phyloP scores from a whole-genome alignment of 2,888 invertebrate species.

The Uloborus plumipes region DNA sequence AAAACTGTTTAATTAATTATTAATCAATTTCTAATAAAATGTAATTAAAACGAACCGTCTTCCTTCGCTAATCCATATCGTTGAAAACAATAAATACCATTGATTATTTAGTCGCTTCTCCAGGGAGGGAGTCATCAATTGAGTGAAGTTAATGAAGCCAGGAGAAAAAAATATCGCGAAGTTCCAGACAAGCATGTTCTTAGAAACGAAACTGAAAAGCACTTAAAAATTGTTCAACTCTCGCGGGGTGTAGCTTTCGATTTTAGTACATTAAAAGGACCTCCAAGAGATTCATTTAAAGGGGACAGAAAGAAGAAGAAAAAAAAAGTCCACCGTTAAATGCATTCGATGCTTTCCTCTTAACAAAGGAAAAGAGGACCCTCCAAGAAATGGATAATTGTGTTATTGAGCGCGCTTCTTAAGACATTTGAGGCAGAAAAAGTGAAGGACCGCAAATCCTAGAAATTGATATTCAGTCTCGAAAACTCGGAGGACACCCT shows the following conservation, averaged over 20 bases:
- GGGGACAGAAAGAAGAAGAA: background rate
- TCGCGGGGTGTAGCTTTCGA: conserved; percentile 11
- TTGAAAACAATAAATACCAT: too few relatives aligned
- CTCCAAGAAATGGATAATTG: conserved; percentile 57
- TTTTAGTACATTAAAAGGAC: conserved; percentile 36
- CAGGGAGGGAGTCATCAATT: background rate
- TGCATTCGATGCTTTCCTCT: conserved; percentile 24
- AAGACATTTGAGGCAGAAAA: conserved; percentile 29
- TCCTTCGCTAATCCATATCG: too few relatives aligned
- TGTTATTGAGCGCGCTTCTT: conserved; percentile 53
- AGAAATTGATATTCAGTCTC: conserved; percentile 57
- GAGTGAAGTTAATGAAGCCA: conserved; percentile 12
- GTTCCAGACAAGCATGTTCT: background rate
- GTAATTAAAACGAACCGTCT: too few relatives aligned
- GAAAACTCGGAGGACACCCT: conserved; percentile 35
- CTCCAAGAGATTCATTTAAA: conserved; percentile 42
- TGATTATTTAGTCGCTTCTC: too few relatives aligned
- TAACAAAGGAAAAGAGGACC: conserved; percentile 41
- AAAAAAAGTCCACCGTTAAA: conserved; percentile 28
- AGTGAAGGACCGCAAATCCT: conserved; percentile 29
- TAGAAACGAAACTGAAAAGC: conserved; percentile 50
- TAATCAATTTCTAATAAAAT: too few relatives aligned
- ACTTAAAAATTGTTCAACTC: conserved; percentile 32
- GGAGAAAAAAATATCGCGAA: background rate
- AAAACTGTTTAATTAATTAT: too few relatives aligned